Conservation (phyloP, 2,113 vertebrate species). For the Sterrhoptilus dennistouni region DNA sequence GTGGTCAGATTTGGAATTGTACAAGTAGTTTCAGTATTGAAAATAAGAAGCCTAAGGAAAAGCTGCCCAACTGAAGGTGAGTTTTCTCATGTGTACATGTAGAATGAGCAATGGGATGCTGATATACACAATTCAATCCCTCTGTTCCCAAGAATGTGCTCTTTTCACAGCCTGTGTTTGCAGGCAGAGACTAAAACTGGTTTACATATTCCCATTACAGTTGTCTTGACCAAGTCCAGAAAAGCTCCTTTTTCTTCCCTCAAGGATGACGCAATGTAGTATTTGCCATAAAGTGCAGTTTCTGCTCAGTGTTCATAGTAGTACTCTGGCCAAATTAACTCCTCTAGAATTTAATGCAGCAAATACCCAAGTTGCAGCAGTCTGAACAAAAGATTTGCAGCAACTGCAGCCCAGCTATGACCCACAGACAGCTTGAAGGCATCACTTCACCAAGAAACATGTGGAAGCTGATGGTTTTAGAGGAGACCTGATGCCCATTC, state of each 20-base stretch:
- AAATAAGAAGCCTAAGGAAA: not conserved
- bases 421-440: not conserved
- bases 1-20: not conserved
- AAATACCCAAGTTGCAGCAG: not conserved
- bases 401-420: not conserved
- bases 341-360: not conserved
- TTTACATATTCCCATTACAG: not conserved
- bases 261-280: not conserved
- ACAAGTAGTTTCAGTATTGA: not conserved
- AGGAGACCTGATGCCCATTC: not conserved
- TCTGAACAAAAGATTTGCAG: not conserved
- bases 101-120: not conserved
- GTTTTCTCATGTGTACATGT: accelerated
- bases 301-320: not conserved
- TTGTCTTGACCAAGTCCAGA: not conserved
- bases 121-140: not conserved
- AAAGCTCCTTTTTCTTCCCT: not conserved
- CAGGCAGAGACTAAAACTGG: not conserved
- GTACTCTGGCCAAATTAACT: not conserved
- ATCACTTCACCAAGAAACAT: not conserved
- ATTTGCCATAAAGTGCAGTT: not conserved
- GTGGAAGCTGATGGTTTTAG: not conserved
- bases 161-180: not conserved
- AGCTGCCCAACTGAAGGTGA: not conserved
- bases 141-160: not conserved